phyloP scores from a whole-genome alignment of 1,140 invertebrate genomes.

The Zelostemma sp. region DNA sequence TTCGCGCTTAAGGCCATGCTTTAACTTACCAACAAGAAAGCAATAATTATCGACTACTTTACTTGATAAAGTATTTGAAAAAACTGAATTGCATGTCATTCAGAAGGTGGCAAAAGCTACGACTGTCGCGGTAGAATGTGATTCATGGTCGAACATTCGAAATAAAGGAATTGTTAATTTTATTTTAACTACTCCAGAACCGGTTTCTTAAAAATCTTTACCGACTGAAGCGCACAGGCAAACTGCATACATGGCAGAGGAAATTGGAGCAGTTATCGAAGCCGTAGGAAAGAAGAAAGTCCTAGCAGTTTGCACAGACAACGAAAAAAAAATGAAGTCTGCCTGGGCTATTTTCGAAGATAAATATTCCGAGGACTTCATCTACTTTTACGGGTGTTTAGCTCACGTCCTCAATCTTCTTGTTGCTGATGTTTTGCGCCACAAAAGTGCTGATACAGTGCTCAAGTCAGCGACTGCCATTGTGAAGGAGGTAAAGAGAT shows the following conservation, averaged over 20 bases:
- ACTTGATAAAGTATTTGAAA: constrained; percentile 29
- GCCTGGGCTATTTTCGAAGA: constrained; percentile 39
- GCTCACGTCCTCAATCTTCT: constrained; percentile 42
- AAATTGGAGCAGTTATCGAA: constrained; percentile 47
- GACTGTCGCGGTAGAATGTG: constrained; percentile 46
- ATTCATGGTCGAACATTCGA: constrained; percentile 54
- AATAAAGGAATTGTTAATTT: constrained; percentile 54
- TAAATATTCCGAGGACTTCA: constrained; percentile 35
- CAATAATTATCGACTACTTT: constrained; percentile 34
- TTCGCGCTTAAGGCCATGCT: constrained; percentile 31
- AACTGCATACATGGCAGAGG: constrained; percentile 40
- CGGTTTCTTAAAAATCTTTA: constrained; percentile 50
- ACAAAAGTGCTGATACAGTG: constrained; percentile 10
- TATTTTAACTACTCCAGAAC: constrained; percentile 50
- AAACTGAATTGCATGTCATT: constrained; percentile 27
- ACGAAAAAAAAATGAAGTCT: constrained; percentile 46
- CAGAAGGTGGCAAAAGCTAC: constrained; percentile 28
- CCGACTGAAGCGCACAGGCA: constrained; percentile 39
- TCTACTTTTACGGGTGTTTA: constrained; percentile 39
- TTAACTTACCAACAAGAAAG: constrained; percentile 34
- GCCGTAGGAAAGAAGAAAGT: constrained; percentile 47
- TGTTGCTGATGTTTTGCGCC: constrained; percentile 27
- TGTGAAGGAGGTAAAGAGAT: constrained; percentile 37
- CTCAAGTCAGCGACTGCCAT: constrained; percentile 21
- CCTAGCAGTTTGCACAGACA: constrained; percentile 47